phyloP scores from a whole-genome alignment of 2,888 invertebrate genomes.

The Drosophila formosana region DNA sequence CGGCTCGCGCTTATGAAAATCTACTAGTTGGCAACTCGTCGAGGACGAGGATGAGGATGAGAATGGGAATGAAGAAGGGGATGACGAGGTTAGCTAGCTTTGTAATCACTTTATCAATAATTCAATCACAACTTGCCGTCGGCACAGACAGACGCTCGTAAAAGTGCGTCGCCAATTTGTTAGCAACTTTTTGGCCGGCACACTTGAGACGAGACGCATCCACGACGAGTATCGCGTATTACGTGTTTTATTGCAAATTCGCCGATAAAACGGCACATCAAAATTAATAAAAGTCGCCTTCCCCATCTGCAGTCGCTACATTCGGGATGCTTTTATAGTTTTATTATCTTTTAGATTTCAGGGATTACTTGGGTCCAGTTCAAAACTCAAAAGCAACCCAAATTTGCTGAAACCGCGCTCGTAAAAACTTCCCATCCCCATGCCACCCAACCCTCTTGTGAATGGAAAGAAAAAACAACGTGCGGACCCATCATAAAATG shows the following conservation, averaged over 20 bases:
- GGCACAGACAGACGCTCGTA: conserved; percentile 58
- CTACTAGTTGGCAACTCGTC: neutral
- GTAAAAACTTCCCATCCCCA: conserved; percentile 48
- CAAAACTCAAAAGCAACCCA: conserved; percentile 42
- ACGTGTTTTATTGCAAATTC: conserved; percentile 70
- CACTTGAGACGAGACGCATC: conserved; percentile 42
- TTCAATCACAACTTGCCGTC: conserved; percentile 71
- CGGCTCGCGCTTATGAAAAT: conserved; percentile 57
- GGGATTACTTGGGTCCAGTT: conserved; percentile 36
- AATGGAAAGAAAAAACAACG: neutral
- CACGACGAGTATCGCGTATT: conserved; percentile 31
- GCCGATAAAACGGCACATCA: conserved; percentile 66
- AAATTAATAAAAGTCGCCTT: conserved; percentile 74
- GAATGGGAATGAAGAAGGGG: neutral
- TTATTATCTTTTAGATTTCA: conserved; percentile 57
- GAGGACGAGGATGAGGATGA: neutral
- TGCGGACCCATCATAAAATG: conserved; percentile 29
- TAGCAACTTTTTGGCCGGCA: conserved; percentile 12
- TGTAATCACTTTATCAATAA: conserved; percentile 79
- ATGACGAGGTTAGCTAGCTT: conserved; percentile 34
- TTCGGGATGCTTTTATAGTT: conserved; percentile 70
- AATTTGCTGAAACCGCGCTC: conserved; percentile 71
- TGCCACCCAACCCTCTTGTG: neutral
- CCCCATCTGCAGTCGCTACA: neutral
- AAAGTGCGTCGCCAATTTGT: conserved; percentile 68